Base-by-base conservation (phyloP, 1,140 invertebrate species). In the Nasonia vitripennis region DNA sequence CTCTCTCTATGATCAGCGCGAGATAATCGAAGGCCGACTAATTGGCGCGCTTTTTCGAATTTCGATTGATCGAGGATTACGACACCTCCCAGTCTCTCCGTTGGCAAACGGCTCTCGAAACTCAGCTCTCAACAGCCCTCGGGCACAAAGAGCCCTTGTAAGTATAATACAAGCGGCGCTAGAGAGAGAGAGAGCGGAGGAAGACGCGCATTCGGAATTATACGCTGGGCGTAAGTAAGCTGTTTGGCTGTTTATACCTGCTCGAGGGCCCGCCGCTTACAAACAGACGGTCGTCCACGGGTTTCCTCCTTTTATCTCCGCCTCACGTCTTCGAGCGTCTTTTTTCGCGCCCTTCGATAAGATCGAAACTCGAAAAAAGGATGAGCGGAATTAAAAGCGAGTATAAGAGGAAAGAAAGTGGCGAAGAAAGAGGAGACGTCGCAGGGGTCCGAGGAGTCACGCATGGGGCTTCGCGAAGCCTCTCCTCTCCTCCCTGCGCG, bases 271-370 rank as follows among this genome's bases (percentile, higher is more conserved):
- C 81, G 86, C 84, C 79, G 87, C 91, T 91, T 92, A 90, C 92
- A 91, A 92, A 92, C 91, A 91, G 89, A 83, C 91, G 91, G 88
- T 93, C 92, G 92, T 93, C 92, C 91, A 93, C 91, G 92, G 92
- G 92, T 93, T 92, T 92, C 90, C 89, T 17, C 1, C 17, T n/a
- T 93, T 92, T 93, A 93, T 93, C 92, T 93, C 89, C 41, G 31
- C 27, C 27, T 27, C 27, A 2, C 27, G 67, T 27, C 23, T 70
- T 70, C 9, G 6, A 12, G 17, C 51, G 68, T 5, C 10, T 14
- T 11, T n/a, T 71, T 70, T 70, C 23, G 23, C n/a, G 67, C 20
- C 14, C 67, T 7, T 68, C 67, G 70, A 27, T n/a, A 37, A 34
- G 55, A 20, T 20, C 17, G 55, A 51, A 51, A n/a, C 5, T 62